Conservation (phyloP, 2,797 vertebrate genomes). For the Limnodromus scolopaceus region DNA sequence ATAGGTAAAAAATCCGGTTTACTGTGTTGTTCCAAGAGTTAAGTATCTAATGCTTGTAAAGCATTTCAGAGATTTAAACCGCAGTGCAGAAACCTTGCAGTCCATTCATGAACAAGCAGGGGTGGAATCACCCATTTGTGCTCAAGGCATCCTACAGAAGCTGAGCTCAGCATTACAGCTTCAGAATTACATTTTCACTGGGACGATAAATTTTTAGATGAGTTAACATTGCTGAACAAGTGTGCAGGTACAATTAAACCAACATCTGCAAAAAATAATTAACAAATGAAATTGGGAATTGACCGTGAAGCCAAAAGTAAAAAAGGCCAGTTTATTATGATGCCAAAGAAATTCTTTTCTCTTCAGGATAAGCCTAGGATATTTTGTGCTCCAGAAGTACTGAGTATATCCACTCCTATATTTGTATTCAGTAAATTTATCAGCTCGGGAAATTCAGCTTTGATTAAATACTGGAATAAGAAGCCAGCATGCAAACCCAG, state of each 20-base stretch:
- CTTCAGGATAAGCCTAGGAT: not conserved
- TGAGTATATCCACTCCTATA: not conserved
- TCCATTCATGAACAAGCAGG: not conserved
- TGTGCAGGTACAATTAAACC: constrained; percentile 16
- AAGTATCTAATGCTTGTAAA: not conserved
- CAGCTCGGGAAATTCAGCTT: not conserved
- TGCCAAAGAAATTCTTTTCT: not conserved
- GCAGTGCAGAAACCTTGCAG: not conserved
- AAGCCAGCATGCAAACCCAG: not conserved
- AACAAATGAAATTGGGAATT: not conserved
- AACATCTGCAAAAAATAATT: not conserved
- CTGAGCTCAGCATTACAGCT: not conserved
- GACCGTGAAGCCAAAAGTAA: not conserved
- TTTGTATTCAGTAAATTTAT: not conserved
- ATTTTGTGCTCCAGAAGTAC: not conserved
- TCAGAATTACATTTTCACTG: not conserved
- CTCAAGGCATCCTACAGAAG: not conserved
- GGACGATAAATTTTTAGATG: not conserved
- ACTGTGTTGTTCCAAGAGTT: not conserved
- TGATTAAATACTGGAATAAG: not conserved
- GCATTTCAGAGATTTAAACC: not conserved
- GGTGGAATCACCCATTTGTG: not conserved
- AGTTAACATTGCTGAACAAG: not conserved
- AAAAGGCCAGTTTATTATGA: not conserved
- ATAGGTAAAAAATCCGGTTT: not conserved